Evolutionary conservation across 2,888 invertebrate genomes (phyloP), one percentile per base, ranked within the genome.

Genomic region (Rutpela maculata): DNA sequence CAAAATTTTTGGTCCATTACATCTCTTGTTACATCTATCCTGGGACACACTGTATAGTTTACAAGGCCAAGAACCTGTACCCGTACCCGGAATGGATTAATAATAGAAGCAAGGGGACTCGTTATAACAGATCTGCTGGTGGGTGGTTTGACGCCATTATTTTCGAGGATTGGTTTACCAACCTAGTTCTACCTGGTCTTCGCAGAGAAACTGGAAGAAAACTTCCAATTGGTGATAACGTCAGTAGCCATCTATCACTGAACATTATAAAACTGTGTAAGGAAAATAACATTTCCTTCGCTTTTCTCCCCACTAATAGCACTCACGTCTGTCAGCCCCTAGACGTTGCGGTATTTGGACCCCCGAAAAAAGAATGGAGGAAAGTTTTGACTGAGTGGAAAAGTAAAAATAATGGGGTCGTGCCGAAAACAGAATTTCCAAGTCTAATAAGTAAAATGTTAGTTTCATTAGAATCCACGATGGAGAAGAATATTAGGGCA

Each of bases 71-170:
- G 9, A 50, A 60, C 11, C 1, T 60, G n/a, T n/a, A n/a, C n/a
- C n/a, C n/a, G 10, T 72, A 72, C 38, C 38, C 17, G 67, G 72
- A 31, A 6, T 72, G 65, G 72, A 6, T 66, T 18, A 65, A 72
- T 26, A 35, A 38, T 15, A 38, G 72, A 1, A 1, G 1, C 3
- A 6, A 1, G 2, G 15, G 15, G 1, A 11, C 31, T 1, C 22
- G 15, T 7, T 66, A 66, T 18, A 55, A 57, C 22, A 56, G 56
- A 26, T 18, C 19, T 57, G 1, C 17, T 22, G 57, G 26, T 57
- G 57, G 69, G 19, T 69, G 66, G 69, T 69, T 69, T 18, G 81
- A 84, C 43, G 35, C 68, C 9, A 10, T 57, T 11, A 9, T 9
- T 5, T 60, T 60, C 26, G 60, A 26, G 11, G 50, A 50, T 9